A percentile compares a stretch with the other conserved stretches of the same genome.
These are phyloP conservation scores for Salvelinus sp. DNA, from an alignment of 2,113 vertebrate species.

Conservation along the genomic window DNA sequence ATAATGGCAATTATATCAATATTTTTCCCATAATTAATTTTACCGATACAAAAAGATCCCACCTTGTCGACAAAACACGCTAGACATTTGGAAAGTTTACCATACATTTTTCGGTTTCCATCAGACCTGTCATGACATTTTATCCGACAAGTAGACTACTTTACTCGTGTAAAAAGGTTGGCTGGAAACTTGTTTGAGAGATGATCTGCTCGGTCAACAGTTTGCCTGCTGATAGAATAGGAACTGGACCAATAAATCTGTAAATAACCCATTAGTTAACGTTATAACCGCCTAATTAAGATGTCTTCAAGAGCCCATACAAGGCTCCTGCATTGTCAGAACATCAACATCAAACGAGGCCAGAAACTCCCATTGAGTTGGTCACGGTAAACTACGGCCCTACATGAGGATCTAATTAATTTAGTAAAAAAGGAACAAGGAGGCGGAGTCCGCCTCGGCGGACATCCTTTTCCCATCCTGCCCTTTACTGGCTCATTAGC, in stretches of 20 bases:
- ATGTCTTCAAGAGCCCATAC: background rate
- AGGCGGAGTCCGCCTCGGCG: conserved; percentile 40
- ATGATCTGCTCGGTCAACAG: background rate
- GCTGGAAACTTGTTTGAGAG: too few species aligned
- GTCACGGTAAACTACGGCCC: conserved; percentile 20
- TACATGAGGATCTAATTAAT: conserved; percentile 59
- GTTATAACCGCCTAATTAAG: background rate
- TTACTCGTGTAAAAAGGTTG: too few species aligned
- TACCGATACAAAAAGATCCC: too few species aligned
- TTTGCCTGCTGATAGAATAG: background rate
- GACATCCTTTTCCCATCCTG: conserved; percentile 37
- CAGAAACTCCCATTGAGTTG: background rate
- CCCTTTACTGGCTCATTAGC: conserved; percentile 68
- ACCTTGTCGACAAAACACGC: too few species aligned
- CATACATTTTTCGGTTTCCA: too few species aligned
- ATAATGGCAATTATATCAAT: too few species aligned
- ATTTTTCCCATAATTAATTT: too few species aligned
- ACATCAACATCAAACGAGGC: background rate
- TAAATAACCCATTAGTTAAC: background rate
- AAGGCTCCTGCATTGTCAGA: background rate
- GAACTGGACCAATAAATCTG: background rate
- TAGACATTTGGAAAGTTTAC: too few species aligned
- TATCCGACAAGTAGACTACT: too few species aligned
- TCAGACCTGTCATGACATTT: too few species aligned
- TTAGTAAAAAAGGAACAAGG: conserved; percentile 39